Conservation (phyloP, 2,113 vertebrate genomes). For the Nibea albiflora region DNA sequence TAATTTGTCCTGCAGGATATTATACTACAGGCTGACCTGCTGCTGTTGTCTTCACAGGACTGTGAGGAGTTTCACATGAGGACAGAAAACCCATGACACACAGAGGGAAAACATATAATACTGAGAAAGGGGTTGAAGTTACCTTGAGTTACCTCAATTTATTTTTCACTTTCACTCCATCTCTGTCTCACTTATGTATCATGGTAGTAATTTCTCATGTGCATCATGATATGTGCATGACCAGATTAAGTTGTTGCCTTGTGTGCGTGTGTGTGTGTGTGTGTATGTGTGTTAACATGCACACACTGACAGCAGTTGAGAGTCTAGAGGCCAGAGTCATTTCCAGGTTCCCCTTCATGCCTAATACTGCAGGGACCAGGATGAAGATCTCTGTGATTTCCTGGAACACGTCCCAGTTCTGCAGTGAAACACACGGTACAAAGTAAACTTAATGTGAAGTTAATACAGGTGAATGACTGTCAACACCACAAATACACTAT, state of each 20-base stretch:
- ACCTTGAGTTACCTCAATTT: too few relatives aligned
- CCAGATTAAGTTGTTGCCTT: not conserved
- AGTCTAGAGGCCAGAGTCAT: constrained; percentile 96
- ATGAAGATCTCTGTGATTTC: constrained; percentile 91
- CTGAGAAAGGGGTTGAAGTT: constrained; percentile 23
- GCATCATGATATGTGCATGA: too few relatives aligned
- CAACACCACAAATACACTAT: not conserved
- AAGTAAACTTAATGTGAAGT: not conserved
- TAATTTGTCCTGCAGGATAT: not conserved
- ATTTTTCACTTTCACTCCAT: constrained; percentile 5
- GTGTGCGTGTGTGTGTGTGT: not conserved
- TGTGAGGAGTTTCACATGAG: constrained; percentile 65
- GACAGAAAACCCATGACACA: constrained; percentile 40
- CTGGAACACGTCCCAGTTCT: constrained; percentile 94
- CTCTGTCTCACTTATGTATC: not conserved
- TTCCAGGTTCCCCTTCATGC: constrained; percentile 96
- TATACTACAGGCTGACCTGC: not conserved
- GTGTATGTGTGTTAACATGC: not conserved
- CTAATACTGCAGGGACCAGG: constrained; percentile 92
- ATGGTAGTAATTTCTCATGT: too few relatives aligned
- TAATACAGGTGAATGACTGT: not conserved
- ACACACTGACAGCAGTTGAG: constrained; percentile 90
- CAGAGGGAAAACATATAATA: constrained; percentile 29
- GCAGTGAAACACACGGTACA: constrained; percentile 18
- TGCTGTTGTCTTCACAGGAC: constrained; percentile 38